Percentiles rank a stretch among this genome's conserved stretches.
Evolutionary conservation across 2,888 invertebrate genomes (phyloP).

Genomic region (Rhamphomyia laevipes): DNA sequence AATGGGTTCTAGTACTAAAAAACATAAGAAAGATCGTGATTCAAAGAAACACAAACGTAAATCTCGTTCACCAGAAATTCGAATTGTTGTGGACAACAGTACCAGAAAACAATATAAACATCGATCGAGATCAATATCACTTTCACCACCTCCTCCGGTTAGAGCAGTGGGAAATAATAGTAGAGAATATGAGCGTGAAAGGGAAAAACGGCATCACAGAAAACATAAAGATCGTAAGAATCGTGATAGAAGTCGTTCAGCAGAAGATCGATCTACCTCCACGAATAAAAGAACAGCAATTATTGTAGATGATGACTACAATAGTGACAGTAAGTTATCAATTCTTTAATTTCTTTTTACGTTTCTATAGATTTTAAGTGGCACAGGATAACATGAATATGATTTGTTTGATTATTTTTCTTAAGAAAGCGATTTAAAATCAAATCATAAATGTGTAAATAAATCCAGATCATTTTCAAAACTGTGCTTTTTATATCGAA

Average conservation of each 20-base stretch:
- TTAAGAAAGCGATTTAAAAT: background rate
- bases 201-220: constrained; percentile 22
- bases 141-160: constrained; percentile 2
- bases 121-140: background rate
- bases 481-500: background rate
- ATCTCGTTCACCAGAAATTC: constrained; percentile 14
- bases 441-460: background rate
- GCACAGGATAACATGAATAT: background rate
- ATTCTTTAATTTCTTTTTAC: background rate
- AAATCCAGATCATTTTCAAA: background rate
- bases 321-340: constrained; percentile 37
- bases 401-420: background rate
- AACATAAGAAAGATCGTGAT: constrained; percentile 32
- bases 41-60: constrained; percentile 29
- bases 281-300: constrained; percentile 18
- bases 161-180: background rate
- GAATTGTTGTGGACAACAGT: constrained; percentile 4
- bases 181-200: background rate
- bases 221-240: constrained; percentile 29
- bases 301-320: constrained; percentile 30
- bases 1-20: constrained; percentile 37
- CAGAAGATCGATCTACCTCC: background rate
- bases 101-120: background rate
- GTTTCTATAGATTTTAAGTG: background rate
- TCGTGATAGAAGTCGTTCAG: constrained; percentile 9